Conservation (phyloP, 35 echinoderm and acorn worm genomes). For the Lytechinus pictus region DNA sequence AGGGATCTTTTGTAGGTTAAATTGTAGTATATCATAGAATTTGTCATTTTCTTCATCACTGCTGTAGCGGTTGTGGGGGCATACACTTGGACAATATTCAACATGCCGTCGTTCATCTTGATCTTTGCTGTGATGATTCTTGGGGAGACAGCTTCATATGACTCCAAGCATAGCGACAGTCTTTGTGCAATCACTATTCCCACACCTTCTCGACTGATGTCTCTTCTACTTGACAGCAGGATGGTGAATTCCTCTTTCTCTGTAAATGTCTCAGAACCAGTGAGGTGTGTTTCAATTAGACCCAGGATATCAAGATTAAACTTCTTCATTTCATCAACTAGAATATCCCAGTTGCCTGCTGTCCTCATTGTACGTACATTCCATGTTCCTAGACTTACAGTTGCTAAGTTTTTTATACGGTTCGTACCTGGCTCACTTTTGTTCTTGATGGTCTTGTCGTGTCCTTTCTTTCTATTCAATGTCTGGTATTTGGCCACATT, state of each 20-base stretch:
- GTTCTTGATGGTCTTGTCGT: background rate
- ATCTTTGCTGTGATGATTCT: conserved; percentile 40
- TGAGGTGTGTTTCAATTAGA: background rate
- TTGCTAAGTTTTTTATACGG: no score
- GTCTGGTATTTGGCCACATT: no score
- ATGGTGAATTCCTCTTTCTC: background rate
- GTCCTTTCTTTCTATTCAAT: no score
- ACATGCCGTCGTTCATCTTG: background rate
- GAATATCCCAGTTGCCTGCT: background rate
- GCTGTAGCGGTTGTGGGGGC: conserved; percentile 29
- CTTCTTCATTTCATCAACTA: background rate
- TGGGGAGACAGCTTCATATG: conserved; percentile 33
- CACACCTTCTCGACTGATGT: background rate
- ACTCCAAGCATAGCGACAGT: background rate
- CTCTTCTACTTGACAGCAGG: background rate
- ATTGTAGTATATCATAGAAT: conserved; percentile 27
- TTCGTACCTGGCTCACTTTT: background rate
- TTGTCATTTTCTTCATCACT: background rate
- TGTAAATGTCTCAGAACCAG: background rate
- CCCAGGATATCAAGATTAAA: background rate
- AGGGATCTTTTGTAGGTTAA: background rate
- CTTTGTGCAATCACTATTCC: background rate
- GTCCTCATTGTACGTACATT: background rate
- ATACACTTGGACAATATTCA: conserved; percentile 44
- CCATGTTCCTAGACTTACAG: background rate